Evolutionary conservation across 2,797 vertebrate species (phyloP).

Genomic region (Hyperoplus lanceolatus): DNA sequence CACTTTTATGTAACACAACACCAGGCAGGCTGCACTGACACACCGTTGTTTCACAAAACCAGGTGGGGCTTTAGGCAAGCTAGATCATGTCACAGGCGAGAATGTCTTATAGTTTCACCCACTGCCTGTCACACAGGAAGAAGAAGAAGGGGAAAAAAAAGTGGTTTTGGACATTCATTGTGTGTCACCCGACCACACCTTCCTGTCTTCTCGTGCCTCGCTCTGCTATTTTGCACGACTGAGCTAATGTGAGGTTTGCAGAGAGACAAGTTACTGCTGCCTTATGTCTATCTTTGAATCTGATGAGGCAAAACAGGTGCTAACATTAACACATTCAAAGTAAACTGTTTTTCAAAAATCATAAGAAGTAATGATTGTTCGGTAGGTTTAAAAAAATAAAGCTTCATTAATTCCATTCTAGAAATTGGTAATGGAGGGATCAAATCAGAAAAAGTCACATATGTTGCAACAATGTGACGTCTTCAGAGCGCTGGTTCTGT

Average conservation of each 20-base stretch:
- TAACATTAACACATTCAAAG: background rate
- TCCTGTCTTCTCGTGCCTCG: constrained; percentile 10
- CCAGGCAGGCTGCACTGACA: background rate
- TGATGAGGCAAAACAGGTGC: background rate
- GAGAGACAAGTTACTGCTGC: background rate
- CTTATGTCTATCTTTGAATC: background rate
- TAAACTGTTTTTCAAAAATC: background rate
- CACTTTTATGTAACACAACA: constrained; percentile 55
- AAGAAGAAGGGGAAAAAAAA: background rate
- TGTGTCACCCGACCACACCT: constrained; percentile 9
- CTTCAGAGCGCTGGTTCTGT: too few species aligned
- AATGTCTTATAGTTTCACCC: background rate
- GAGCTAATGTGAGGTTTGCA: background rate
- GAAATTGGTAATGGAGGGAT: background rate
- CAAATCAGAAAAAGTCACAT: too few species aligned
- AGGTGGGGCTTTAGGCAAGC: constrained; percentile 33
- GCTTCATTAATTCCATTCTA: background rate
- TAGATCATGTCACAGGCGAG: constrained; percentile 32
- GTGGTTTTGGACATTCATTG: background rate
- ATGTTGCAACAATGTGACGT: too few species aligned
- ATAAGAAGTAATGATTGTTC: background rate
- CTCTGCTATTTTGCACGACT: background rate
- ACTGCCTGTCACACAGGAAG: background rate
- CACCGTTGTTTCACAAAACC: constrained; percentile 14
- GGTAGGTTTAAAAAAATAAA: background rate